Base-by-base conservation (phyloP, 2,113 vertebrate genomes). In the Carassius carassius region DNA sequence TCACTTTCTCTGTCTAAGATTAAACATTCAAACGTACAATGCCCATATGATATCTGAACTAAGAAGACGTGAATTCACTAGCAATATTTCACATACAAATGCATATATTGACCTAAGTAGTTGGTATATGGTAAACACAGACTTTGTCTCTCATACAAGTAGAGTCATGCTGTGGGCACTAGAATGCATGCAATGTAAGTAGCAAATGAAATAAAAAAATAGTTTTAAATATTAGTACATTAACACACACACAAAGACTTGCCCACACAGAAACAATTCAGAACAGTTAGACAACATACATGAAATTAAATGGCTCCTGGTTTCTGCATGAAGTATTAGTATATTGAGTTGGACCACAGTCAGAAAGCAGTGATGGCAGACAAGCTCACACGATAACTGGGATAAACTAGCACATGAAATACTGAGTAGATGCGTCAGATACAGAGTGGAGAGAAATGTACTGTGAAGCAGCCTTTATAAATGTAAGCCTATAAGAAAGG, bases 141-240 rank as follows among this genome's bases (percentile, higher is more conserved):
- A 72, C 86, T 54, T 56, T 69, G 74, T 76, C 56, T 70, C 63
- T 84, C 29, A 67, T 82, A 69, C 62, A 62, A 74, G 37, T 41
- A 83, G 32, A 73, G 41, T 70, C 86, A 89, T 89, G 86, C 89
- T 81, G 35, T 86, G 70, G 86, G 87, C 81, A 87, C 78, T 29
- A 78, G 44, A 81, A 83, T 54, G n/a, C 86, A 87, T 87, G 87
- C 89, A 82, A 78, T 74, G 44, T 32, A 60, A 73, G 77, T 65
- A 78, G 56, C 81, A 77, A 56, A 78, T 44, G 9, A 79, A 62
- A 74, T n/a, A 84, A 51, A 87, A 56, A 65, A n/a, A 65, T 19
- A 32, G 35, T 76, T 69, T 37, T 62, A 73, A 75, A 72, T 87
- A 84, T 82, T 37, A 77, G 70, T 74, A 89, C 62, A 84, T 47